A percentile compares a stretch with the other conserved stretches of the same genome.
Evolutionary conservation across 1,140 invertebrate species (phyloP).

Genomic region (Aphidius ervi): DNA sequence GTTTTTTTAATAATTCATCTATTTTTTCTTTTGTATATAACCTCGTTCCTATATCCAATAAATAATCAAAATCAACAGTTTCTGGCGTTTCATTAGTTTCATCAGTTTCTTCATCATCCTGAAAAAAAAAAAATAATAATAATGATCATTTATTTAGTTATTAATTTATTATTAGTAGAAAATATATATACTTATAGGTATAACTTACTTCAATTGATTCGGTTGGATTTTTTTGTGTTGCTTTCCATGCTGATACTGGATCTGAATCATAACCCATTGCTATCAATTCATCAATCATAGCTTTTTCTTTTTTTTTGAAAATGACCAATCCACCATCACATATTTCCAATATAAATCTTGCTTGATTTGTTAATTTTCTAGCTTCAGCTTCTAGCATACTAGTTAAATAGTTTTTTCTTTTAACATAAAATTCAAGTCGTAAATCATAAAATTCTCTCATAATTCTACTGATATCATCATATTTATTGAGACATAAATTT

Average conservation of each 20-base stretch:
- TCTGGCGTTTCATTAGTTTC: constrained; percentile 24
- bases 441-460: constrained; percentile 81
- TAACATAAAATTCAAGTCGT: constrained; percentile 77
- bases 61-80: constrained; percentile 72
- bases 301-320: constrained; percentile 93
- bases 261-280: constrained; percentile 88
- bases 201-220: constrained; percentile 29
- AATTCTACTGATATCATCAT: constrained; percentile 75
- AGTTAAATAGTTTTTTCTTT: constrained; percentile 86
- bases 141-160: no score
- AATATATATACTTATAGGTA: no score
- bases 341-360: constrained; percentile 95
- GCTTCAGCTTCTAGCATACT: constrained; percentile 90
- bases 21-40: constrained; percentile 90
- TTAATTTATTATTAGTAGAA: no score
- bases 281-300: constrained; percentile 85
- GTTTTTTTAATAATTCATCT: constrained; percentile 83
- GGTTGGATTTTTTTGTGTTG: constrained; percentile 51
- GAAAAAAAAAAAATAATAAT: no score
- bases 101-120: constrained; percentile 25
- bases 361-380: constrained; percentile 87
- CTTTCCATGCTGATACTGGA: constrained; percentile 92
- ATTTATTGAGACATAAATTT: constrained; percentile 76
- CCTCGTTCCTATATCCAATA: constrained; percentile 94
- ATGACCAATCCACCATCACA: constrained; percentile 87